phyloP scores from a whole-genome alignment of 2,888 invertebrate species.

The Hypena proboscidalis region DNA sequence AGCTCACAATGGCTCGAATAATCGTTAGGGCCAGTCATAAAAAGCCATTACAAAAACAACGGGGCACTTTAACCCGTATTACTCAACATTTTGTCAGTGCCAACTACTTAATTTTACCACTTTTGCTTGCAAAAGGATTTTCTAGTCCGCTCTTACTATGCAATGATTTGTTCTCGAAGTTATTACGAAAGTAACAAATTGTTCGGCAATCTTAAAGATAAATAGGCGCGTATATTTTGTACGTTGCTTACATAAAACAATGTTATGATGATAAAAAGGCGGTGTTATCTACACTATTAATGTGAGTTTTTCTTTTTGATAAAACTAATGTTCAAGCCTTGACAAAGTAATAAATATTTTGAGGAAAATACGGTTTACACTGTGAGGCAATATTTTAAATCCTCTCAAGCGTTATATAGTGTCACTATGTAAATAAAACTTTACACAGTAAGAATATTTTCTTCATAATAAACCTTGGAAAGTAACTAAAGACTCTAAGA shows the following conservation, averaged over 20 bases:
- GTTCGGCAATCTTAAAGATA: neutral
- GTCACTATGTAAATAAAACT: conserved; percentile 21
- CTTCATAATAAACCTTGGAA: too few relatives aligned
- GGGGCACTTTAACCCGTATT: conserved; percentile 74
- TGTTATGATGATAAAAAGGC: too few relatives aligned
- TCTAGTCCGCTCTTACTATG: conserved; percentile 11
- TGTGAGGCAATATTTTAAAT: conserved; percentile 22
- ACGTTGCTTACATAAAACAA: neutral
- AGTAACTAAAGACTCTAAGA: too few relatives aligned
- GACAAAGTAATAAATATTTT: neutral
- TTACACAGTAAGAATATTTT: too few relatives aligned
- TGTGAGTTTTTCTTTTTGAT: too few relatives aligned
- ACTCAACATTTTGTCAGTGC: conserved; percentile 73
- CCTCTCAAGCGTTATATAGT: conserved; percentile 22
- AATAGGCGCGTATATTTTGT: neutral
- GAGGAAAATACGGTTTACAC: too few relatives aligned
- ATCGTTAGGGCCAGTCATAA: conserved; percentile 82
- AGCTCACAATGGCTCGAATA: conserved; percentile 79
- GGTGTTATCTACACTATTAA: too few relatives aligned
- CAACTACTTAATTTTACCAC: conserved; percentile 65
- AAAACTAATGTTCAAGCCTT: too few relatives aligned
- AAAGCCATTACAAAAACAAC: conserved; percentile 81
- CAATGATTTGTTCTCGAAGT: conserved; percentile 13
- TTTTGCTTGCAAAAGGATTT: conserved; percentile 39
- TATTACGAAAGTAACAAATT: neutral